phyloP scores from a whole-genome alignment of 1,140 invertebrate genomes.

The Aradophagus sp. region DNA sequence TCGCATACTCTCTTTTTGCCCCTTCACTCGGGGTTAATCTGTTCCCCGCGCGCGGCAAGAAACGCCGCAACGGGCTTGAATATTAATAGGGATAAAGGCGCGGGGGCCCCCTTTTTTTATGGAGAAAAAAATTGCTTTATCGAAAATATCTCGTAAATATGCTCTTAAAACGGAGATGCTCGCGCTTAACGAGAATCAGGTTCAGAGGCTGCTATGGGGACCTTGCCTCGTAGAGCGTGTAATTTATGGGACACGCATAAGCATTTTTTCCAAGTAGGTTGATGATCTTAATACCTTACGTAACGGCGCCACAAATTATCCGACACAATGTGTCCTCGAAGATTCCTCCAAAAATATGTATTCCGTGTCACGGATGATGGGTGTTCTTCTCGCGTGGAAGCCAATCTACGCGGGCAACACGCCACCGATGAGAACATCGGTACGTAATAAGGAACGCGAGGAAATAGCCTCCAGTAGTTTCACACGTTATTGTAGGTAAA shows the following conservation, averaged over 20 bases:
- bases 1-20: no score
- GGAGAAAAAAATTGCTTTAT: conserved; percentile 51
- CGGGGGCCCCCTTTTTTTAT: conserved; percentile 11
- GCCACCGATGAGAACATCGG: no score
- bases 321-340: conserved; percentile 47
- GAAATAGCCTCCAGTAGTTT: no score
- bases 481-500: no score
- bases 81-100: conserved; percentile 42
- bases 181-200: conserved; percentile 56
- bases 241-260: conserved; percentile 56
- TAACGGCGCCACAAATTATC: conserved; percentile 48
- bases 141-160: conserved; percentile 59
- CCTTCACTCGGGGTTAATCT: no score
- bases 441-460: no score
- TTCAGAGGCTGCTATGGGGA: conserved; percentile 44
- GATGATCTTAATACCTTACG: conserved; percentile 63
- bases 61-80: conserved; percentile 42
- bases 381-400: conserved; percentile 30
- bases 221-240: conserved; percentile 50
- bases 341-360: conserved; percentile 41
- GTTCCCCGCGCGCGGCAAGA: conserved; percentile 7
- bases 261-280: conserved; percentile 55
- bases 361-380: conserved; percentile 26
- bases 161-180: conserved; percentile 43
- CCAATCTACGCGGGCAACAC: conserved; percentile 16